Evolutionary conservation across 1,140 invertebrate genomes (phyloP), one percentile per base, ranked within the genome.

Genomic region (Penaeus vannamei): DNA sequence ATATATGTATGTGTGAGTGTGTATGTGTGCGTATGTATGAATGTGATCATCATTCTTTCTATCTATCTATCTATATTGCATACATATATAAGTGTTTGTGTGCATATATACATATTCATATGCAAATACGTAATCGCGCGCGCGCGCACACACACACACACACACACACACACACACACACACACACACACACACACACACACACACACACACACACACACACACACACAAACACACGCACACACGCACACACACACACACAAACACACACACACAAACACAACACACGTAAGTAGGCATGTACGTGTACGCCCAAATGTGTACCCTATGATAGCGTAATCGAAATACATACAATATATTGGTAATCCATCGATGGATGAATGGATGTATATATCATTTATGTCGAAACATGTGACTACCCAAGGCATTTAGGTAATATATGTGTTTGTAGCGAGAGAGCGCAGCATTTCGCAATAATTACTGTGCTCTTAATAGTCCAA

Each of bases 221-320:
- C 8, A 7, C 36, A 42, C n/a, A n/a, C n/a, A n/a, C n/a, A n/a
- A n/a, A n/a, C n/a, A 72, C 10, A 72, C 26, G 26, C 26, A 72
- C 26, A 72, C 26, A 72, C 4, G 26, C 7, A 46, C 3, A 72
- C 26, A 29, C 26, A 26, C 36, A 72, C 26, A 29, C 26, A 72
- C 26, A 72, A n/a, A 72, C 26, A 72, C 32, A 72, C n/a, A 72
- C n/a, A 72, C n/a, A 72, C n/a, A 72, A 22, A 72, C n/a, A 72
- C n/a, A 72, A 72, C n/a, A 72, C n/a, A 72, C n/a, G 10, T 10
- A 72, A 22, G 8, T 72, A 72, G 17, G 8, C n/a, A 72, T 72
- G n/a, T 72, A 72, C n/a, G n/a, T 22, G n/a, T 72, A 72, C 23
- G n/a, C 8, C 17, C 8, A 72, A 46, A 81, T 42, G 2, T 46